Base-by-base conservation (phyloP, 2,888 invertebrate genomes). In the Cheilosia impressa region DNA sequence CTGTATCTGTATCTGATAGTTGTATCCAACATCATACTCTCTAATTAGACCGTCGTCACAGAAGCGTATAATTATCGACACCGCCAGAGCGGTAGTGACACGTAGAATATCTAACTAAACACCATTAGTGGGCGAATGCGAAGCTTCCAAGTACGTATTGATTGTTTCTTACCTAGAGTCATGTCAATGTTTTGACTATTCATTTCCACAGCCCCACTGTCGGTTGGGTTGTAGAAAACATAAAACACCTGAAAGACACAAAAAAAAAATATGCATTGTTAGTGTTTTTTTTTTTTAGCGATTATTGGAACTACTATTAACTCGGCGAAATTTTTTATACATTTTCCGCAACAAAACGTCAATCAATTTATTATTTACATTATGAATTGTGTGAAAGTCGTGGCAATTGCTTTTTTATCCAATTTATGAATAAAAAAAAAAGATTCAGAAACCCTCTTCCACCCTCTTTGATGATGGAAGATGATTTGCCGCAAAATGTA, bases 131-230 rank as follows among this genome's bases (percentile, higher is more conserved):
- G 41, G 19, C 9, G 19, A 55, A 17, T 43, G 27, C 13, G 31
- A 58, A 47, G 4, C 31, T 5, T 34, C 9, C 1, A 58, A n/a
- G 2, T 13, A 4, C 13, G 13, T 52, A 78, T 73, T 63, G 45
- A 72, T 43, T 43, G 27, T 72, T 52, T 17, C 94, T 94, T 93
- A 97, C 97, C 96, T 94, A 97, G 93, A 88, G 95, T 95, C 94
- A 95, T 95, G 93, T 97, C 97, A 93, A 97, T 94, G 93, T 96
- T 97, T 91, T 95, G 94, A 92, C 95, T 94, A 87, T 95, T 96
- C 90, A 98, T 94, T 91, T 96, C 94, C 72, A 97, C 95, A 87
- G 97, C 97, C 79, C 96, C 97, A 92, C 96, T 96, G 93, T 96
- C 95, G 87, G 95, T 95, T 88, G 96, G 96, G 91, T 95, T 96